Percentiles rank a stretch among this genome's conserved stretches.
Conservation (phyloP, 1,140 invertebrate genomes). For the Drosophila santomea region DNA sequence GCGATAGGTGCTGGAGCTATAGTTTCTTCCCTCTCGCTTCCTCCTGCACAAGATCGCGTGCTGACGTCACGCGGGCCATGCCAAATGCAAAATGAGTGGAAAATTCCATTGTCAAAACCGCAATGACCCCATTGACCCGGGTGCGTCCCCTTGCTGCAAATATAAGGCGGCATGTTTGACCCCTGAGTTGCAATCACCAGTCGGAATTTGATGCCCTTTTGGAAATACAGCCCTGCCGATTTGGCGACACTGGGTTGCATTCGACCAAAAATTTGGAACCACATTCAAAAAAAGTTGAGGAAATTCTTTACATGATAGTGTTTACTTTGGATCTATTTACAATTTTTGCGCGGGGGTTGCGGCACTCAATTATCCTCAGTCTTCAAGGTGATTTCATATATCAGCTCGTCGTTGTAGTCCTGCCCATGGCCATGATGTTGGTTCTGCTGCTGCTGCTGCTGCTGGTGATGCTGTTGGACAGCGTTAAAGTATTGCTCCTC, state of each 20-base stretch:
- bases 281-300: constrained; percentile 1
- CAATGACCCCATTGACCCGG: constrained; percentile 4
- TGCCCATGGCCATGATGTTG: constrained; percentile 10
- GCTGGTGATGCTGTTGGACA: constrained; percentile 18
- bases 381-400: constrained; percentile 76
- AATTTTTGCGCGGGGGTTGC: constrained; percentile 3
- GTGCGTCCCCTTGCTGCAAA: background rate
- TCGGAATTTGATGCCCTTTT: constrained; percentile 3
- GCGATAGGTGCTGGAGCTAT: background rate
- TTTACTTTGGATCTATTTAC: constrained; percentile 17
- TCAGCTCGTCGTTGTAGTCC: constrained; percentile 57
- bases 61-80: constrained; percentile 28
- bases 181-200: constrained; percentile 12
- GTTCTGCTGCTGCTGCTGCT: constrained; percentile 30
- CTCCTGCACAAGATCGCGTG: background rate
- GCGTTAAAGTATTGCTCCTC: constrained; percentile 24
- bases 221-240: constrained; percentile 29
- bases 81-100: constrained; percentile 29
- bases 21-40: constrained; percentile 5
- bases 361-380: constrained; percentile 66
- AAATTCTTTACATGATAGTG: background rate
- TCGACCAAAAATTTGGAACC: constrained; percentile 5
- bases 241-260: constrained; percentile 16
- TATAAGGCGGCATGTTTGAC: background rate
- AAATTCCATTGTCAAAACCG: constrained; percentile 7